Conservation (phyloP, 1,140 invertebrate genomes). For the Philopotamus ludificatus region DNA sequence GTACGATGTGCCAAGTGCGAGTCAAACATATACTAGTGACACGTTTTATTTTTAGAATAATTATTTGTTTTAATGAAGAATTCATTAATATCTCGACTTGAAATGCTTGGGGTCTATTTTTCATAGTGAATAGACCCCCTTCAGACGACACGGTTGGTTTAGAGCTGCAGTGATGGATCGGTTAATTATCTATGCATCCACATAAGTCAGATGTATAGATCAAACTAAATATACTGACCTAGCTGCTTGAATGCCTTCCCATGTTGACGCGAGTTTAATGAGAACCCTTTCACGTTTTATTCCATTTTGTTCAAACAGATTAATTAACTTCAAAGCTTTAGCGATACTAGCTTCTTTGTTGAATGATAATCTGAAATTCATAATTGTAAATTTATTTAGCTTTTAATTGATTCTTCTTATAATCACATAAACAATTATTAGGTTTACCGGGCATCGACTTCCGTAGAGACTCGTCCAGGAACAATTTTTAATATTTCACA, state of each 20-base stretch:
- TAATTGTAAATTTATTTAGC: conserved; percentile 7
- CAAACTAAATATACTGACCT: conserved; percentile 69
- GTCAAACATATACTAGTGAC: no score
- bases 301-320: conserved; percentile 86
- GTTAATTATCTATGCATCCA: no score
- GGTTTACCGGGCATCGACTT: conserved; percentile 91
- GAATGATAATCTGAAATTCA: conserved; percentile 80
- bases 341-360: conserved; percentile 87
- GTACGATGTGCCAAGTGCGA: no score
- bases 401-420: background rate
- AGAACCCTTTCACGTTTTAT: conserved; percentile 91
- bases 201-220: no score
- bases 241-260: conserved; percentile 98
- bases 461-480: conserved; percentile 96
- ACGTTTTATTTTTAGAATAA: no score
- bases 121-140: no score
- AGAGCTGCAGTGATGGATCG: no score
- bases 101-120: no score
- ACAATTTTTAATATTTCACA: conserved; percentile 97
- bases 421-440: background rate
- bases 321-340: conserved; percentile 87
- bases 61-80: no score
- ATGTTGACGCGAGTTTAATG: conserved; percentile 96
- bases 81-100: no score
- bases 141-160: no score